Percentiles rank a stretch among this genome's conserved stretches.
phyloP scores from a whole-genome alignment of 2,888 invertebrate species.

The Callosobruchus maculatus region DNA sequence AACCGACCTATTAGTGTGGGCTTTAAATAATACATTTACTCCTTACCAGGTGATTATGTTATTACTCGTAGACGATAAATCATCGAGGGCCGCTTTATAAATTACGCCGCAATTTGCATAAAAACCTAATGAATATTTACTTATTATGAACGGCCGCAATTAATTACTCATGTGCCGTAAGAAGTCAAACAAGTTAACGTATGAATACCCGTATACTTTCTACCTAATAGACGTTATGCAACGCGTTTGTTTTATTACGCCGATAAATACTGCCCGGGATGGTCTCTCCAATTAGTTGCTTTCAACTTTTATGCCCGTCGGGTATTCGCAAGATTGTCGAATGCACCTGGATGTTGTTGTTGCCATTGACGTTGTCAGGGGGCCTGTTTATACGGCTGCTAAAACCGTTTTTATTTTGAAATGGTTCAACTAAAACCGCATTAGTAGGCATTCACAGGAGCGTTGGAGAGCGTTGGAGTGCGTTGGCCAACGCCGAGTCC shows the following conservation, averaged over 20 bases:
- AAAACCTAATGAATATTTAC: constrained; percentile 35
- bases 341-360: too few species aligned
- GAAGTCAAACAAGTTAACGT: constrained; percentile 25
- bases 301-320: background rate
- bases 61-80: constrained; percentile 11
- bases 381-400: too few species aligned
- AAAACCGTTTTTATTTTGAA: too few species aligned
- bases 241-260: constrained; percentile 17
- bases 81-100: constrained; percentile 15
- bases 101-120: constrained; percentile 19
- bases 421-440: too few species aligned
- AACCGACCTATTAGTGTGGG: background rate
- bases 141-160: constrained; percentile 34
- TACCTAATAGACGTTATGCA: constrained; percentile 8
- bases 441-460: too few species aligned
- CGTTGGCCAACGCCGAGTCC: too few species aligned
- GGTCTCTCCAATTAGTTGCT: background rate
- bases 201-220: constrained; percentile 18
- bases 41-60: background rate
- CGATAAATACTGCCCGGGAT: constrained; percentile 14
- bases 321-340: too few species aligned
- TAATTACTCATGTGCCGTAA: constrained; percentile 31
- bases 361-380: too few species aligned
- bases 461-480: too few species aligned
- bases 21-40: background rate